phyloP scores from a whole-genome alignment of 1,140 invertebrate genomes.

The Oppia nitens region DNA sequence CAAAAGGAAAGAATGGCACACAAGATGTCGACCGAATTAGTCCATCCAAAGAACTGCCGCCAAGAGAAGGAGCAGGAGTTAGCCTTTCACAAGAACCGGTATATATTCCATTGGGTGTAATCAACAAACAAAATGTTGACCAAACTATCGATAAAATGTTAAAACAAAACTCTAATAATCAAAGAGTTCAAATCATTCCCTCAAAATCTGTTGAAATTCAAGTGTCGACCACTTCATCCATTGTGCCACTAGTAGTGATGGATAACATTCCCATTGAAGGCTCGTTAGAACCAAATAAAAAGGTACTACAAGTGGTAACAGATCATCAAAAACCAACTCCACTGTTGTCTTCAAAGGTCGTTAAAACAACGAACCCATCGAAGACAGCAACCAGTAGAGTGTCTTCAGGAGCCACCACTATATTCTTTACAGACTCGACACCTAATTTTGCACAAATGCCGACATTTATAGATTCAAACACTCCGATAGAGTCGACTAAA shows the following conservation, averaged over 20 bases:
- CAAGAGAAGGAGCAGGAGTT: constrained; percentile 19
- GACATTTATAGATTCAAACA: not conserved
- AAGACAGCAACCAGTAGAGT: constrained; percentile 1
- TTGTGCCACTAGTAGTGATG: not conserved
- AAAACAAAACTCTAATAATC: not conserved
- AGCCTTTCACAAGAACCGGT: constrained; percentile 19
- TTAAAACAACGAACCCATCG: not conserved
- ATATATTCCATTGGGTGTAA: constrained; percentile 21
- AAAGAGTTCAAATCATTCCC: not conserved
- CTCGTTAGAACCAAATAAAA: not conserved
- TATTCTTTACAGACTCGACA: constrained; percentile 17
- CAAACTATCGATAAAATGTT: not conserved
- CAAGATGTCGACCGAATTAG: constrained; percentile 3
- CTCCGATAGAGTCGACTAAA: constrained; percentile 9
- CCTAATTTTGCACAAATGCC: constrained; percentile 1
- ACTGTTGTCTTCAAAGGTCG: not conserved
- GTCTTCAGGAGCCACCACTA: constrained; percentile 16
- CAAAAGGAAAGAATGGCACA: not conserved
- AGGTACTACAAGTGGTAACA: not conserved
- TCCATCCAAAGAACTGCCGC: constrained; percentile 11
- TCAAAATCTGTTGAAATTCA: not conserved
- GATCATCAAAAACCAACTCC: not conserved
- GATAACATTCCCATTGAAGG: not conserved
- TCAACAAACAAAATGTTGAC: not conserved
- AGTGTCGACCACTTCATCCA: not conserved